A percentile compares a stretch with the other conserved stretches of the same genome.
These are phyloP conservation scores for Gymnarchus niloticus DNA, from an alignment of 2,113 vertebrate genomes.

Conservation along the genomic window DNA sequence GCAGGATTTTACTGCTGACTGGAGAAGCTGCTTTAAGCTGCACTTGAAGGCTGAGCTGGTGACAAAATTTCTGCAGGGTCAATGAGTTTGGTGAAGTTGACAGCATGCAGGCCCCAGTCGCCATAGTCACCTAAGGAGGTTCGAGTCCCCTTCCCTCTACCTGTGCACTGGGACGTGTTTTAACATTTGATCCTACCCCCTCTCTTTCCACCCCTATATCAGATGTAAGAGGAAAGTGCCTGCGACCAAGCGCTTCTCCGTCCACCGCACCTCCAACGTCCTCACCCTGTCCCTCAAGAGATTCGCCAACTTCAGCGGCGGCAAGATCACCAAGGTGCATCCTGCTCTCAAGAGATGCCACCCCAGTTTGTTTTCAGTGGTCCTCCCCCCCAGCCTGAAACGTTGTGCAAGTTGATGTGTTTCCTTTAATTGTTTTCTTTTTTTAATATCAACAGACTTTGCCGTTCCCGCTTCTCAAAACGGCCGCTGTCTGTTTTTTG, in stretches of 20 bases:
- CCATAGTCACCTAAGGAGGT: neutral
- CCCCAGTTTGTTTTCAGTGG: neutral
- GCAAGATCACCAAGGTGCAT: conserved; percentile 88
- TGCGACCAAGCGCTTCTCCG: conserved; percentile 84
- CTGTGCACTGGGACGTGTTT: neutral
- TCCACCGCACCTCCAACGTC: conserved; percentile 82
- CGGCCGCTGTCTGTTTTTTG: too few relatives aligned
- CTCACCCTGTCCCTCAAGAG: conserved; percentile 88
- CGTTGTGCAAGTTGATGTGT: neutral
- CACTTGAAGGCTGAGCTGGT: neutral
- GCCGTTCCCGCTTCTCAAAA: too few relatives aligned
- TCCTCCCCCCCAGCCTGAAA: neutral
- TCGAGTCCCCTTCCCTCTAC: neutral
- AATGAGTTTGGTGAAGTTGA: neutral
- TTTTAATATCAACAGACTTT: too few relatives aligned
- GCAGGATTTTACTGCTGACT: neutral
- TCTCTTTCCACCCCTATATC: neutral
- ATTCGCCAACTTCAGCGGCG: conserved; percentile 81
- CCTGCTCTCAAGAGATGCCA: neutral
- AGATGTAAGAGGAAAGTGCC: conserved; percentile 94
- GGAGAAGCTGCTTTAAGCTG: neutral
- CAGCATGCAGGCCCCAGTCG: neutral
- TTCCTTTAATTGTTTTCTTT: neutral
- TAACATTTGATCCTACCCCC: neutral
- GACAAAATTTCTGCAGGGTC: neutral